phyloP scores from a whole-genome alignment of 2,797 vertebrate species.

The Tamandua tetradactyla region DNA sequence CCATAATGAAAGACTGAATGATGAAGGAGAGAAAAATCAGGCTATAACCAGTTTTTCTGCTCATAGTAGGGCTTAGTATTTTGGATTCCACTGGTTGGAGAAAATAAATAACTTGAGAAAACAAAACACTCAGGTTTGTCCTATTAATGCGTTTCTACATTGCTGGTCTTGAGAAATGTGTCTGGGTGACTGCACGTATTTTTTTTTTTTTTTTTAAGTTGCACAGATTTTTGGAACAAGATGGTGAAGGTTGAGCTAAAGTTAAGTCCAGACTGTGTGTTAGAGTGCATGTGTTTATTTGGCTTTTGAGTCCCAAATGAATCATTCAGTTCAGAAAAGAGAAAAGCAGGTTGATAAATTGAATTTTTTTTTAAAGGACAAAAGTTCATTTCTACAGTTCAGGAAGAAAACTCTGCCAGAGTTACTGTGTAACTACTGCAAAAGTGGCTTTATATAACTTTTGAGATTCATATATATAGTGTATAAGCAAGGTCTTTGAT shows the following conservation, averaged over 20 bases:
- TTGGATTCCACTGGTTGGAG: neutral
- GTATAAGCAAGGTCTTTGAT: constrained; percentile 59
- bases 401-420: constrained; percentile 66
- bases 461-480: constrained; percentile 66
- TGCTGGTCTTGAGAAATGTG: constrained; percentile 42
- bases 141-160: neutral
- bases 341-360: constrained; percentile 63
- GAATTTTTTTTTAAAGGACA: constrained; percentile 50
- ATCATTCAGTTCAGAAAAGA: constrained; percentile 78
- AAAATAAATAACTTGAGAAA: constrained; percentile 25
- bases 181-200: neutral
- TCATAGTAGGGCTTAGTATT: neutral
- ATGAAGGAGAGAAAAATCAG: neutral
- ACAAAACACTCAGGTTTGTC: neutral
- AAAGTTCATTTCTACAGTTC: constrained; percentile 77
- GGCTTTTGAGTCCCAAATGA: constrained; percentile 76
- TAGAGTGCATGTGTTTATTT: constrained; percentile 79
- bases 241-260: constrained; percentile 62
- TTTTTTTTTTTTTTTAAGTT: constrained; percentile 49
- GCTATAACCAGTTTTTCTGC: neutral
- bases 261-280: constrained; percentile 68
- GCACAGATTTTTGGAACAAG: constrained; percentile 67
- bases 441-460: constrained; percentile 76
- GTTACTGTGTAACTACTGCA: constrained; percentile 76
- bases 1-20: neutral